phyloP scores from a whole-genome alignment of 2,888 invertebrate genomes.

The Drosophila histrio region DNA sequence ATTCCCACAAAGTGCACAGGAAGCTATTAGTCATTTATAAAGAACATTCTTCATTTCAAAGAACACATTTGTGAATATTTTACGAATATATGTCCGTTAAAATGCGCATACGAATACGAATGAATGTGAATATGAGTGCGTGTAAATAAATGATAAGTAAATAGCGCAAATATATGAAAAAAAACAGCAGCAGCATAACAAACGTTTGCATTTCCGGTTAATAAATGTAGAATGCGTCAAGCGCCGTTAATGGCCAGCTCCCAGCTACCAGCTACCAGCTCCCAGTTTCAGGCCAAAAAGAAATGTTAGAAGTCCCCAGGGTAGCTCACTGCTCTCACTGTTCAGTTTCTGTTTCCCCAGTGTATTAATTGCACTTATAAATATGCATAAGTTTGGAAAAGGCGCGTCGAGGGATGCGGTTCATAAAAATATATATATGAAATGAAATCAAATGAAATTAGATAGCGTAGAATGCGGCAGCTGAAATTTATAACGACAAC shows the following conservation, averaged over 20 bases:
- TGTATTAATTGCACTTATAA: conserved; percentile 60
- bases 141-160: conserved; percentile 68
- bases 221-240: conserved; percentile 59
- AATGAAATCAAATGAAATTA: conserved; percentile 57
- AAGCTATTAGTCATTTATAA: conserved; percentile 52
- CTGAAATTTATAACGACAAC: conserved; percentile 56
- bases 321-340: too few species aligned
- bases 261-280: neutral
- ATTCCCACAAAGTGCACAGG: conserved; percentile 41
- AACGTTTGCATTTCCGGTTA: conserved; percentile 77
- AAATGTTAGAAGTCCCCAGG: conserved; percentile 18
- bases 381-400: conserved; percentile 60
- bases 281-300: neutral
- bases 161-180: conserved; percentile 46
- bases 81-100: conserved; percentile 34
- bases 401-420: conserved; percentile 23
- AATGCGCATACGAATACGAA: conserved; percentile 7
- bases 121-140: conserved; percentile 2
- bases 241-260: conserved; percentile 52
- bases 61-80: conserved; percentile 32
- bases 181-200: conserved; percentile 46
- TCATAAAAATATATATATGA: conserved; percentile 39
- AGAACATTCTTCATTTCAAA: conserved; percentile 47
- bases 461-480: conserved; percentile 25
- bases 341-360: conserved; percentile 13